Evolutionary conservation across 1,140 invertebrate species (phyloP), one percentile per base, ranked within the genome.

Genomic region (Asbolus verrucosus): DNA sequence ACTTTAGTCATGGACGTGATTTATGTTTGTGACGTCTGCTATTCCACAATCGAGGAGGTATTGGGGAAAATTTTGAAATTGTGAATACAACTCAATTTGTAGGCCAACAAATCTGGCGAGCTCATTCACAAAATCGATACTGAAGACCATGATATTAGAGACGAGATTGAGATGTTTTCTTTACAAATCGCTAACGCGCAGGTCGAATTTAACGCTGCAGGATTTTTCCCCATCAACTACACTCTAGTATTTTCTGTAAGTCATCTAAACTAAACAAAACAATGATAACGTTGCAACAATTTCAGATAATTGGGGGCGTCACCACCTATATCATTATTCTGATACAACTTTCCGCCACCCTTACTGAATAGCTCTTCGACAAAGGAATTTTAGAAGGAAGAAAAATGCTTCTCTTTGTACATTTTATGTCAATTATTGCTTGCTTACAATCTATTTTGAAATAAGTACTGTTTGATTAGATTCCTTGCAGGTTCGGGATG

Each of bases 111-210:
- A 69, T 19, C 65, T 6, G 73, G 68, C 6, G 65, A 39, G 63
- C 54, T 75, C 1, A 41, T 75, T 6, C 69, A 75, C 19, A 54
- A 75, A 60, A 65, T 75, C 6, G 71, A 75, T n/a, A 66, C 50
- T 1, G 41, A 71, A 19, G 71, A 75, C 19, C 24, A 38, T 14
- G 71, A 70, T 6, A 33, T 75, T 5, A 60, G 63, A 15, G 65
- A 73, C n/a, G 67, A 73, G 39, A 71, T 75, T 1, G 68, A 73
- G 39, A 69, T 75, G 67, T 73, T 73, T 50, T 75, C 73, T 0
- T 68, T 75, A 9, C 73, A 75, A 50, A 70, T 75, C 2, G 59
- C 59, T 3, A 70, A 75, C 31, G 69, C 69, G 41, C 71, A 69
- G 67, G 61, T 73, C 15, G 73, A 75, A 63, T 71, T 73, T 24